These are phyloP conservation scores for Sphenodon punctatus DNA, from an alignment of 2,797 vertebrate genomes.

Conservation along the genomic window DNA sequence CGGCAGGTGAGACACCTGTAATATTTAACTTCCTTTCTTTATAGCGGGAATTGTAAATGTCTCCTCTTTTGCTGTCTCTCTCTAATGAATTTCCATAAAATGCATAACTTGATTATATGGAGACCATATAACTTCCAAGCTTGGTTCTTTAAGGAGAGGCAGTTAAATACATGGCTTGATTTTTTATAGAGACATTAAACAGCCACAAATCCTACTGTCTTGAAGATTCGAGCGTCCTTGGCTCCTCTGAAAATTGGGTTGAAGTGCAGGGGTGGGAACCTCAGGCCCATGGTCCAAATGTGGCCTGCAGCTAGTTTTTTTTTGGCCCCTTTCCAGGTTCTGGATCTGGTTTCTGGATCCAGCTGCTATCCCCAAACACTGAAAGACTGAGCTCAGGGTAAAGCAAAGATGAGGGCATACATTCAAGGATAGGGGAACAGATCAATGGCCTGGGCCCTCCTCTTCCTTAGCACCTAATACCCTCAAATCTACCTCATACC, in stretches of 20 bases:
- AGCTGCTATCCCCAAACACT: too few species aligned
- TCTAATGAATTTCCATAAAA: background rate
- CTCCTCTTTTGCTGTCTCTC: background rate
- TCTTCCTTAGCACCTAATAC: too few species aligned
- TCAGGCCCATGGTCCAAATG: too few species aligned
- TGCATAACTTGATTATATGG: background rate
- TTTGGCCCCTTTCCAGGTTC: too few species aligned
- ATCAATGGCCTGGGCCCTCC: too few species aligned
- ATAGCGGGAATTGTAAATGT: background rate
- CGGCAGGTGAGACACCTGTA: slow-evolving; percentile 79
- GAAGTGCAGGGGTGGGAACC: too few species aligned
- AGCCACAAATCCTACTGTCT: background rate
- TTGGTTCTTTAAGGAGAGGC: background rate
- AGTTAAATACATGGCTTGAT: background rate
- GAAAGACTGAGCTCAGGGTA: too few species aligned
- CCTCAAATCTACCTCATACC: too few species aligned
- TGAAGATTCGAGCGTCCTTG: background rate
- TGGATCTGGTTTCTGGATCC: too few species aligned
- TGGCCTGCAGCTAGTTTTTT: too few species aligned
- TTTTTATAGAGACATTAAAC: background rate
- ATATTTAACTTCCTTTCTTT: background rate
- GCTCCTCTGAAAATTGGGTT: background rate
- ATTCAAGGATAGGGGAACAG: too few species aligned
- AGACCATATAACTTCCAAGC: background rate
- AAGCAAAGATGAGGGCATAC: too few species aligned